phyloP scores from a whole-genome alignment of 2,797 vertebrate genomes.

The Rhadinocentrus ornatus region DNA sequence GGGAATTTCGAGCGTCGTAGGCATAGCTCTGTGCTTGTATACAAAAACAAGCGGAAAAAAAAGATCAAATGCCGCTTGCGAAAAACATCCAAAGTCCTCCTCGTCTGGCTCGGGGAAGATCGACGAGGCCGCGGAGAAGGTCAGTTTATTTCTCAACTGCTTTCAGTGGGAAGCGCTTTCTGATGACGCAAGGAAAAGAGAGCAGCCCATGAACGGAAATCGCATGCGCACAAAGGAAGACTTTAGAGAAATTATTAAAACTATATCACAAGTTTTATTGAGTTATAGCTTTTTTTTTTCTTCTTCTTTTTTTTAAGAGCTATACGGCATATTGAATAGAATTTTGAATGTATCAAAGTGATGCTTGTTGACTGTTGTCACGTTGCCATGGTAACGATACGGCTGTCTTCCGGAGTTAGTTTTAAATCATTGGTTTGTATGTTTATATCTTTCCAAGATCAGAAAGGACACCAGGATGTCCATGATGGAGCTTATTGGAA shows the following conservation, averaged over 20 bases:
- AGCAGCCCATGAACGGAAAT: not conserved
- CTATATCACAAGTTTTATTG: no score
- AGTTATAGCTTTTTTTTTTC: no score
- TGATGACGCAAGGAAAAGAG: conserved; percentile 42
- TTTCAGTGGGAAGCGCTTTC: conserved; percentile 58
- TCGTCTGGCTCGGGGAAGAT: conserved; percentile 68
- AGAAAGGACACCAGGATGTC: not conserved
- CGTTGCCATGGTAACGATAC: conserved; percentile 71
- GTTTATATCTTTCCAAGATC: not conserved
- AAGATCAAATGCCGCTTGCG: conserved; percentile 12
- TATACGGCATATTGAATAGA: not conserved
- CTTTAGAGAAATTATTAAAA: not conserved
- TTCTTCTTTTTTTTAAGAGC: not conserved
- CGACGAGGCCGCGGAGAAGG: conserved; percentile 76
- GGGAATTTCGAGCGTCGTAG: conserved; percentile 83
- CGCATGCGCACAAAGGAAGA: conserved; percentile 13
- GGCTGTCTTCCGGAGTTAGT: not conserved
- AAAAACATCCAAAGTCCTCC: conserved; percentile 71
- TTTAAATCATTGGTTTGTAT: not conserved
- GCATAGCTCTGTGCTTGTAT: conserved; percentile 78
- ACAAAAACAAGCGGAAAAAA: conserved; percentile 18
- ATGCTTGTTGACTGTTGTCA: not conserved
- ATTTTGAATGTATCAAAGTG: not conserved
- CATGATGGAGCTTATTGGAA: conserved; percentile 85
- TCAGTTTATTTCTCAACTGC: conserved; percentile 69